Base-by-base conservation (phyloP, 2,888 invertebrate genomes). In the Cetonia aurata region DNA sequence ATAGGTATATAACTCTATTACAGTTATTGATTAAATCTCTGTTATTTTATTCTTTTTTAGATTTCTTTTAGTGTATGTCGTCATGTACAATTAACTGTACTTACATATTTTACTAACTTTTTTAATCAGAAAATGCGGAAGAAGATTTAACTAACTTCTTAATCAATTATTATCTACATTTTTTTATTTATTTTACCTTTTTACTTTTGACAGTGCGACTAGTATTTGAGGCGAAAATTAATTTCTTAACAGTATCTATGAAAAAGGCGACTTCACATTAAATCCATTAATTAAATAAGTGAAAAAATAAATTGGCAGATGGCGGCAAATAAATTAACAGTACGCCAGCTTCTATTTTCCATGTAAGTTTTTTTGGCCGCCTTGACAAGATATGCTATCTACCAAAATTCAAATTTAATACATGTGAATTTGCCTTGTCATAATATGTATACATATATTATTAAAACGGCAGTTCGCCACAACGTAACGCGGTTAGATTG, bases 381-480 rank as follows among this genome's bases (percentile, higher is more conserved):
- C 4, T 37, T 8, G 37, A 8, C 4, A 6, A 37, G 37, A 37
- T 10, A 37, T 37, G 52, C 33, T 56, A 56, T 15, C 55, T 56
- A 56, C 33, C 55, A 12, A 31, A 56, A 56, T 13, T 10, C 37
- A 56, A 56, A 56, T 56, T 56, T 15, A 56, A 56, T 56, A 33
- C 25, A 33, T 56, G 37, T n/a, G 55, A 59, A 25, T 59, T 44
- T 9, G 42, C 42, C 46, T 65, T 37, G 37, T 50, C 62, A 65
- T 65, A 65, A 62, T 50, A 62, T 50, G 50, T 33, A 50, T 1
- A 33, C 62, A n/a, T n/a, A 52, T 50, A 65, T 52, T 50, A 15
- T 65, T 50, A 31, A 44, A 48, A 9, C 60, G 17, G 37, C 33
- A 65, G 50, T 50, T 65, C 50, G 62, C 50, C 37, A 65, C 50